phyloP scores from a whole-genome alignment of 2,797 vertebrate species.

The Falco peregrinus region DNA sequence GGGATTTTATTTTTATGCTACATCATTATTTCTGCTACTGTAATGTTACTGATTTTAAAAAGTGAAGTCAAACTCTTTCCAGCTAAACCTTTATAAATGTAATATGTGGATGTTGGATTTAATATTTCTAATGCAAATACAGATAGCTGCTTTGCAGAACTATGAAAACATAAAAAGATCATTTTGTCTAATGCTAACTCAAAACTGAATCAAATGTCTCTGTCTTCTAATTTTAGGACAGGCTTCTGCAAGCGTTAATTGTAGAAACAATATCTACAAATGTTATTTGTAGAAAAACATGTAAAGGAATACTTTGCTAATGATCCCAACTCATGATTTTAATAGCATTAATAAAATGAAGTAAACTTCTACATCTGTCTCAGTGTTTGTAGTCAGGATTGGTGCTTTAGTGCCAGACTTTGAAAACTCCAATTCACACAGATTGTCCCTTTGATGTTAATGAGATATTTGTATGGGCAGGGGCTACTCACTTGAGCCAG shows the following conservation, averaged over 20 bases:
- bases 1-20: background rate
- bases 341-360: constrained; percentile 40
- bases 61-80: background rate
- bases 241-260: background rate
- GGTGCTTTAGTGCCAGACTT: constrained; percentile 14
- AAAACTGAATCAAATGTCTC: background rate
- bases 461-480: constrained; percentile 58
- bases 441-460: constrained; percentile 62
- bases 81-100: background rate
- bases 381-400: constrained; percentile 26
- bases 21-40: background rate
- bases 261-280: no score
- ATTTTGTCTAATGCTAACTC: background rate
- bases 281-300: background rate
- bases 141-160: background rate
- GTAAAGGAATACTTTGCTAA: background rate
- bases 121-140: background rate
- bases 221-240: background rate
- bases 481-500: constrained; percentile 38
- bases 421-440: constrained; percentile 44
- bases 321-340: constrained; percentile 9
- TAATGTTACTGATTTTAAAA: background rate
- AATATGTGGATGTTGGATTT: background rate
- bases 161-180: background rate
- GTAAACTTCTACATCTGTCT: constrained; percentile 28